Conservation (phyloP, 1,140 invertebrate species). For the Reticulitermes speratus region DNA sequence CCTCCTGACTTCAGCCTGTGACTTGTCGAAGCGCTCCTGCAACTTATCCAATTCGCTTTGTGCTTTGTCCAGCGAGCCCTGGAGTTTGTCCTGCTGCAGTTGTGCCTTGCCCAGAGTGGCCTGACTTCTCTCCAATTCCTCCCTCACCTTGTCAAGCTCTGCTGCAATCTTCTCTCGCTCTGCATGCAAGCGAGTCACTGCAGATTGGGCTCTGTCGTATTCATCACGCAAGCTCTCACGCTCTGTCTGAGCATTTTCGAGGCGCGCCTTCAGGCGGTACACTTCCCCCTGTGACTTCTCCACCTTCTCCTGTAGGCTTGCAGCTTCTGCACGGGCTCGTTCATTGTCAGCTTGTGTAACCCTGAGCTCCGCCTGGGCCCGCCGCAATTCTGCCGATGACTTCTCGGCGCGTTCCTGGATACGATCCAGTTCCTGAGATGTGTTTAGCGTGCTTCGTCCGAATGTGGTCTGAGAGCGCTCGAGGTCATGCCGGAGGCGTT, state of each 20-base stretch:
- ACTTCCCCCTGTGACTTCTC: conserved; percentile 92
- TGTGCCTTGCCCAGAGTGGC: conserved; percentile 86
- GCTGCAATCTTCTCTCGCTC: conserved; percentile 82
- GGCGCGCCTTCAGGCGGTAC: conserved; percentile 86
- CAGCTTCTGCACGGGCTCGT: conserved; percentile 75
- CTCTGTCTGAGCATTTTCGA: conserved; percentile 92
- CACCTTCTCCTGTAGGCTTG: conserved; percentile 85
- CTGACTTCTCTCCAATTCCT: conserved; percentile 86
- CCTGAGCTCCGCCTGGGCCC: conserved; percentile 62
- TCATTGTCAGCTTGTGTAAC: conserved; percentile 77
- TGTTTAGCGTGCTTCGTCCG: conserved; percentile 70
- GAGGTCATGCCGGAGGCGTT: conserved; percentile 78
- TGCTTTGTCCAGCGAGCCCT: conserved; percentile 81
- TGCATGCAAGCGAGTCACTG: conserved; percentile 76
- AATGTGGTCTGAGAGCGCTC: conserved; percentile 81
- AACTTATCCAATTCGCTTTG: conserved; percentile 89
- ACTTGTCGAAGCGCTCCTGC: conserved; percentile 82
- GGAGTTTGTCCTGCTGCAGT: conserved; percentile 85
- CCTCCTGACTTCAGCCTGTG: conserved; percentile 74
- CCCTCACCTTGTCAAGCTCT: conserved; percentile 85
- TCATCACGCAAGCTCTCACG: conserved; percentile 90
- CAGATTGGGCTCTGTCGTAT: conserved; percentile 74
- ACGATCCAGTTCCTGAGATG: conserved; percentile 50
- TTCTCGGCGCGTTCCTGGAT: conserved; percentile 80
- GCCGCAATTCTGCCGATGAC: conserved; percentile 74